A percentile compares a stretch with the other conserved stretches of the same genome.
phyloP scores from a whole-genome alignment of 1,140 invertebrate species.

The Triops cancriformis region DNA sequence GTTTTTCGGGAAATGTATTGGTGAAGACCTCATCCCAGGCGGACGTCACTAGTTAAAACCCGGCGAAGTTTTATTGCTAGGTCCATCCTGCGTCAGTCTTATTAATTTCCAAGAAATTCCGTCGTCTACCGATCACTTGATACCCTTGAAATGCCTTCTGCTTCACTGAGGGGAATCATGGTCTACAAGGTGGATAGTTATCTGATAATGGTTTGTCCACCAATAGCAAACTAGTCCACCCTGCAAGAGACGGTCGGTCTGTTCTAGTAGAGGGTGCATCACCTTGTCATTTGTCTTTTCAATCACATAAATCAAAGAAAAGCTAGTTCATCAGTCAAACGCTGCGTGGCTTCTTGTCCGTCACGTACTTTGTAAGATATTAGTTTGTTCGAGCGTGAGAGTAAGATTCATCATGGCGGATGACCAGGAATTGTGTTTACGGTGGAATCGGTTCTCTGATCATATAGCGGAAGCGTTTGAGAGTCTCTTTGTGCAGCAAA shows the following conservation, averaged over 20 bases:
- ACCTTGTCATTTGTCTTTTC: neutral
- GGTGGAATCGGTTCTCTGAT: neutral
- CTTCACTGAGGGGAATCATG: neutral
- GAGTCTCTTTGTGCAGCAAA: slow-evolving; percentile 32
- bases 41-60: neutral
- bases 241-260: neutral
- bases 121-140: neutral
- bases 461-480: neutral
- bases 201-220: neutral
- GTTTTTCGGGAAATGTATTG: neutral
- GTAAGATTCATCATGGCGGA: neutral
- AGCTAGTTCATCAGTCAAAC: neutral
- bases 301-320: neutral
- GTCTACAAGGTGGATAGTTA: neutral
- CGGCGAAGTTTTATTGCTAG: neutral
- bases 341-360: neutral
- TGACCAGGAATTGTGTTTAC: neutral
- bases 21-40: neutral
- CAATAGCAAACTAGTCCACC: neutral
- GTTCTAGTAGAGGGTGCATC: neutral
- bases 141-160: neutral
- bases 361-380: neutral
- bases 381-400: neutral
- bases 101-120: neutral
- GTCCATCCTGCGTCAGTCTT: neutral